Evolutionary conservation across 2,888 invertebrate genomes (phyloP).

Genomic region (Polyommatus icarus): DNA sequence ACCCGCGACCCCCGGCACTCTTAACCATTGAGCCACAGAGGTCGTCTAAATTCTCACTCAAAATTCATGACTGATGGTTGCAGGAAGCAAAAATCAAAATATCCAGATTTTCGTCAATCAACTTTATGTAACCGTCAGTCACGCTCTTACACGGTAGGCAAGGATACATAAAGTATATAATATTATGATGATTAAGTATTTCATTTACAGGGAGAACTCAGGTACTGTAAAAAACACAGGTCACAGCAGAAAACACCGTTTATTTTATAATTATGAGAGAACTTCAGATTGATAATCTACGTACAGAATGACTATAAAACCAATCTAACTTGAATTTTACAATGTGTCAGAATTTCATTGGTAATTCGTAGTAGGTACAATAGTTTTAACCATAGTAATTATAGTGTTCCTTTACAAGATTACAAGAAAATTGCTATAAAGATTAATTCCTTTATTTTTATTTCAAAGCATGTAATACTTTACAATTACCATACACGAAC

Average conservation of each 20-base stretch:
- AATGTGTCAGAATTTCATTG: slow-evolving; percentile 67
- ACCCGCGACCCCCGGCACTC: no score
- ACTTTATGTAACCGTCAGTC: no score
- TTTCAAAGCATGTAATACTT: slow-evolving; percentile 33
- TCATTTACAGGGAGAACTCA: no score
- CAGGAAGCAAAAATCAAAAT: no score
- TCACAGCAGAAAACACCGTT: slow-evolving; percentile 82
- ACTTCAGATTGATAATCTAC: slow-evolving; percentile 82
- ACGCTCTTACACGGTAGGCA: no score
- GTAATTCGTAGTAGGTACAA: slow-evolving; percentile 56
- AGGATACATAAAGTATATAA: no score
- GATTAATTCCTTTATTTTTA: slow-evolving; percentile 59
- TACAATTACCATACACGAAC: slow-evolving; percentile 67
- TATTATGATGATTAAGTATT: no score
- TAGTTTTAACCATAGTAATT: slow-evolving; percentile 42
- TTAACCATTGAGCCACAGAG: no score
- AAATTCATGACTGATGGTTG: no score
- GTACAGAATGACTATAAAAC: slow-evolving; percentile 80
- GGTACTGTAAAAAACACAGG: slow-evolving; percentile 42
- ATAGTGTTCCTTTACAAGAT: slow-evolving; percentile 71
- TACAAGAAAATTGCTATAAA: slow-evolving; percentile 66
- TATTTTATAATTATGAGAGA: slow-evolving; percentile 82
- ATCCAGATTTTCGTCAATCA: no score
- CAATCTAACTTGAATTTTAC: slow-evolving; percentile 78
- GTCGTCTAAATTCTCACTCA: no score